Evolutionary conservation across 92 coral and sea anemone genomes (phyloP).

Genomic region (Zoanthus gigantus): DNA sequence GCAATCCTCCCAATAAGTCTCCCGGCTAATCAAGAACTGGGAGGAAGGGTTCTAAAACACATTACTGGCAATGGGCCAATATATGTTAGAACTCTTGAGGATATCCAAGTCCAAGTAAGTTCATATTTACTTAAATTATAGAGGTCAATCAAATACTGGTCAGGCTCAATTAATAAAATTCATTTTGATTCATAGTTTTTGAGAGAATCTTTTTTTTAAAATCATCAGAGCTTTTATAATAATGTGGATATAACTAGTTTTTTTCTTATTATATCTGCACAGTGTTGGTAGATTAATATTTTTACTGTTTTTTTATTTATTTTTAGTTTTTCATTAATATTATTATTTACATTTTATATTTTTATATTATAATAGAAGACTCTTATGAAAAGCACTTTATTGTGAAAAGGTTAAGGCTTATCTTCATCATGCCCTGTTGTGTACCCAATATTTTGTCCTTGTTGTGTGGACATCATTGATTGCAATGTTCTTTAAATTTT

Average conservation of each 20-base stretch:
- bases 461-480: not conserved
- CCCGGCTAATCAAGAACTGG: slow-evolving; percentile 32
- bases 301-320: not conserved
- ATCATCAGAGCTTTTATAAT: not conserved
- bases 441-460: not conserved
- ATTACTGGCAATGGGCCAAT: slow-evolving; percentile 53
- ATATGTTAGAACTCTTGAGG: slow-evolving; percentile 42
- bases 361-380: not conserved
- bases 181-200: too few species aligned
- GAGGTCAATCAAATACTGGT: not conserved
- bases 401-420: not conserved
- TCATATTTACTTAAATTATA: not conserved
- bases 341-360: too few species aligned
- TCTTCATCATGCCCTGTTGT: not conserved
- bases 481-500: not conserved
- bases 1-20: slow-evolving; percentile 32
- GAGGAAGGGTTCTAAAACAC: slow-evolving; percentile 49
- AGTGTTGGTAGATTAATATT: slow-evolving; percentile 16
- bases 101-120: slow-evolving; percentile 6
- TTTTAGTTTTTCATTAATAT: not conserved
- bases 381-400: not conserved
- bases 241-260: not conserved
- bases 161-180: not conserved
- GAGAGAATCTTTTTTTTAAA: not conserved
- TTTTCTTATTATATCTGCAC: not conserved